Evolutionary conservation across 2,797 vertebrate species (phyloP).

Genomic region (Alauda arvensis): DNA sequence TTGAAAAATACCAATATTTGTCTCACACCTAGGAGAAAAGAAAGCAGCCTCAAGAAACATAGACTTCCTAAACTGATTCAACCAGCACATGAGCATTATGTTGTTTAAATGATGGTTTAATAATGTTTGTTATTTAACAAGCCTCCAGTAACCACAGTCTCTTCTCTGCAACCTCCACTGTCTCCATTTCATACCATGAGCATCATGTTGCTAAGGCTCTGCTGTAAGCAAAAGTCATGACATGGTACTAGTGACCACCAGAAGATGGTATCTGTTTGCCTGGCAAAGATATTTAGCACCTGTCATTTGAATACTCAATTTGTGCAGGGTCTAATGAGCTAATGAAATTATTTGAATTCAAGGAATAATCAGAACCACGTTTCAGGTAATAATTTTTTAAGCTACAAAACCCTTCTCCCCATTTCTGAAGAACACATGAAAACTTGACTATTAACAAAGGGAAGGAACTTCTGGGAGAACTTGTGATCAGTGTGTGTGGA

Average conservation of each 20-base stretch:
- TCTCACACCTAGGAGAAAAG: neutral
- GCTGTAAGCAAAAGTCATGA: neutral
- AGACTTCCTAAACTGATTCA: neutral
- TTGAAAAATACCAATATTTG: neutral
- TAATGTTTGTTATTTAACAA: neutral
- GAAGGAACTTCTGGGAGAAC: neutral
- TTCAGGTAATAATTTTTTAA: neutral
- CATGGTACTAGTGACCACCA: neutral
- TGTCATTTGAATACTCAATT: neutral
- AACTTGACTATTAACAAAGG: neutral
- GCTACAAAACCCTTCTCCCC: neutral
- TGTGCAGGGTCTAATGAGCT: neutral
- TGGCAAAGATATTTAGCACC: neutral
- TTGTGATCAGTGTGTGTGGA: neutral
- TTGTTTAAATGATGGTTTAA: neutral
- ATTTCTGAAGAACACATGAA: conserved; percentile 20
- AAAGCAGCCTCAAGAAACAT: neutral
- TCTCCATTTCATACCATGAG: neutral
- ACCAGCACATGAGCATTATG: neutral
- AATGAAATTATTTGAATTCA: neutral
- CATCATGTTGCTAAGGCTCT: neutral
- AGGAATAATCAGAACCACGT: neutral
- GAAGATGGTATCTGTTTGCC: neutral
- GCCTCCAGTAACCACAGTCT: neutral
- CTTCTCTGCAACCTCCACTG: neutral